phyloP scores from a whole-genome alignment of 2,888 invertebrate genomes.

The Diarsia rubi region DNA sequence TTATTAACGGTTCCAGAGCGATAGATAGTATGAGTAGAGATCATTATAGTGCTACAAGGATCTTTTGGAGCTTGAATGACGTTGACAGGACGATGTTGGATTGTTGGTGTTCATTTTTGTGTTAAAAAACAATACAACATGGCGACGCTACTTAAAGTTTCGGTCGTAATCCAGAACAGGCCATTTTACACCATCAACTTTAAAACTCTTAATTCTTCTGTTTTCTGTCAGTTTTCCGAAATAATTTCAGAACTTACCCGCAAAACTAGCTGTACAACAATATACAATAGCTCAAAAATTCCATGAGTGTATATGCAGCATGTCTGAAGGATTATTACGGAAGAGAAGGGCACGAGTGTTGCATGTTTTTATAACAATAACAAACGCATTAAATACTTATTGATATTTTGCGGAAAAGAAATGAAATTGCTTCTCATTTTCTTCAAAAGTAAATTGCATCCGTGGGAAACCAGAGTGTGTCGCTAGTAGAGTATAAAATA shows the following conservation, averaged over 20 bases:
- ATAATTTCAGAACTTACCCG: not conserved
- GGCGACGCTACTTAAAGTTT: not conserved
- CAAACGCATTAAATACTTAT: not conserved
- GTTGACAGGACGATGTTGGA: not conserved
- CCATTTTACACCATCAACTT: not conserved
- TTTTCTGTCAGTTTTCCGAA: not conserved
- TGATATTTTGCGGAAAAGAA: not conserved
- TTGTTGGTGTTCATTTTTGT: not conserved
- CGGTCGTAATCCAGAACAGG: not conserved
- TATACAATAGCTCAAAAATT: not conserved
- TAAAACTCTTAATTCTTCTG: not conserved
- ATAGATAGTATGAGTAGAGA: fast-evolving
- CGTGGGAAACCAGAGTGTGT: not conserved
- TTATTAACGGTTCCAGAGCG: not conserved
- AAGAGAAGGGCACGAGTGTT: not conserved
- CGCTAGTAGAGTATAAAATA: not conserved
- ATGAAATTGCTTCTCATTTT: not conserved
- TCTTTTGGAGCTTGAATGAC: not conserved
- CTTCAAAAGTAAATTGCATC: not conserved
- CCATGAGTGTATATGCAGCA: not conserved
- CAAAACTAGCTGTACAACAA: not conserved
- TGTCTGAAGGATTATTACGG: not conserved
- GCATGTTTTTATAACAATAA: not conserved
- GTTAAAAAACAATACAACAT: not conserved
- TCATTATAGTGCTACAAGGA: not conserved